phyloP scores from a whole-genome alignment of 2,888 invertebrate species.

The Limnephilus auricula region DNA sequence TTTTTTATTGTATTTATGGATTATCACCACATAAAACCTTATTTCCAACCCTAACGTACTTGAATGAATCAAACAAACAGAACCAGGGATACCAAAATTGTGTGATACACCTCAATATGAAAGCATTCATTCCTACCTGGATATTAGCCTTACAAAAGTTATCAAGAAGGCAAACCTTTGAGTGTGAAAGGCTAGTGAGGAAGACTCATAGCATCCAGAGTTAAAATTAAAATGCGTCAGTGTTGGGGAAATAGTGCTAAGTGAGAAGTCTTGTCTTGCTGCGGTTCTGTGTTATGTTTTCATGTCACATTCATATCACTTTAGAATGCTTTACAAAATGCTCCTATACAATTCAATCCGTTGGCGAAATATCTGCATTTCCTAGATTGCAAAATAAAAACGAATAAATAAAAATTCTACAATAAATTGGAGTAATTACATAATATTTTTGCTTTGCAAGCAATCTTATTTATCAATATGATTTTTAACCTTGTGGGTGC shows the following conservation, averaged over 20 bases:
- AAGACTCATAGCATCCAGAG: not conserved
- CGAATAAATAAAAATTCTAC: not conserved
- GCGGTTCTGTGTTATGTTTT: not conserved
- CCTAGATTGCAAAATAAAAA: not conserved
- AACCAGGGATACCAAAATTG: not conserved
- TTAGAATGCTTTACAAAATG: constrained; percentile 2
- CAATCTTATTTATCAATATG: not conserved
- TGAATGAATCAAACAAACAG: not conserved
- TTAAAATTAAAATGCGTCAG: not conserved
- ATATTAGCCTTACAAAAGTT: not conserved
- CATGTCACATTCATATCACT: not conserved
- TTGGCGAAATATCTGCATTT: not conserved
- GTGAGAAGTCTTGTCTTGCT: not conserved
- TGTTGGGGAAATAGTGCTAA: not conserved
- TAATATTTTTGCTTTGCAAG: not conserved
- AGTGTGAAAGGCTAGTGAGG: not conserved
- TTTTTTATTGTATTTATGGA: not conserved
- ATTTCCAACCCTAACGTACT: not conserved
- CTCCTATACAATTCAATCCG: constrained; percentile 19
- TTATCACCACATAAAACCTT: not conserved
- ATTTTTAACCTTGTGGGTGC: not conserved
- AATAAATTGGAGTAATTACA: not conserved
- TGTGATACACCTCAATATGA: not conserved
- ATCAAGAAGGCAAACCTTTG: not conserved
- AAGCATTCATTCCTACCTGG: not conserved